Percentiles rank a stretch among this genome's conserved stretches.
Evolutionary conservation across 1,140 invertebrate species (phyloP).

Genomic region (Chrysopa pallens): DNA sequence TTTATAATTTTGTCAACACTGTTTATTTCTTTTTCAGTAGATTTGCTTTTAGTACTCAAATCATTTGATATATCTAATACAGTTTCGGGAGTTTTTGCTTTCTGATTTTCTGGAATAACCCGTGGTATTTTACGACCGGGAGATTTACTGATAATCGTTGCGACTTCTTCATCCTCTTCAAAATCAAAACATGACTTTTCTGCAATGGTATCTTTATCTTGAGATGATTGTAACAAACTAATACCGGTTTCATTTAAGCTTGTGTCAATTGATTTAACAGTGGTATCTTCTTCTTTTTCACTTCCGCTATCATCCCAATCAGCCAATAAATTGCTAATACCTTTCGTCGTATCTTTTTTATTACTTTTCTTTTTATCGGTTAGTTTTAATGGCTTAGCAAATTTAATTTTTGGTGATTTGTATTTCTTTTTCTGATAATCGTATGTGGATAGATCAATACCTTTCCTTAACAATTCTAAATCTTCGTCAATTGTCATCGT

Average conservation of each 20-base stretch:
- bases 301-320: constrained; percentile 21
- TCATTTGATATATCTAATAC: background rate
- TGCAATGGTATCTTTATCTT: constrained; percentile 11
- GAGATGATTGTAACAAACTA: constrained; percentile 13
- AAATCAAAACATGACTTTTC: constrained; percentile 36
- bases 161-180: constrained; percentile 29
- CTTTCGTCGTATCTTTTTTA: constrained; percentile 8
- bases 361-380: constrained; percentile 14
- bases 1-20: no score
- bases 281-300: constrained; percentile 18
- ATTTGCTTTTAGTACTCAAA: no score
- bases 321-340: constrained; percentile 14
- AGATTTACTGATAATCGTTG: constrained; percentile 16
- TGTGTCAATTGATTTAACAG: constrained; percentile 6
- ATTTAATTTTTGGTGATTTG: constrained; percentile 13
- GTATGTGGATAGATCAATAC: constrained; percentile 3
- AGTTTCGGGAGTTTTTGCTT: constrained; percentile 9
- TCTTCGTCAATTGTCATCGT: constrained; percentile 12
- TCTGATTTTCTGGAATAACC: constrained; percentile 18
- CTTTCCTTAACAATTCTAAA: constrained; percentile 6
- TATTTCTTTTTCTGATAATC: constrained; percentile 15
- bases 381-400: constrained; percentile 1
- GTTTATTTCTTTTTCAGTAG: no score
- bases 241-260: constrained; percentile 16
- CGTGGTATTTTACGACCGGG: constrained; percentile 28